A percentile compares a stretch with the other conserved stretches of the same genome.
Evolutionary conservation across 2,888 invertebrate genomes (phyloP).

Genomic region (Pherbina coryleti): DNA sequence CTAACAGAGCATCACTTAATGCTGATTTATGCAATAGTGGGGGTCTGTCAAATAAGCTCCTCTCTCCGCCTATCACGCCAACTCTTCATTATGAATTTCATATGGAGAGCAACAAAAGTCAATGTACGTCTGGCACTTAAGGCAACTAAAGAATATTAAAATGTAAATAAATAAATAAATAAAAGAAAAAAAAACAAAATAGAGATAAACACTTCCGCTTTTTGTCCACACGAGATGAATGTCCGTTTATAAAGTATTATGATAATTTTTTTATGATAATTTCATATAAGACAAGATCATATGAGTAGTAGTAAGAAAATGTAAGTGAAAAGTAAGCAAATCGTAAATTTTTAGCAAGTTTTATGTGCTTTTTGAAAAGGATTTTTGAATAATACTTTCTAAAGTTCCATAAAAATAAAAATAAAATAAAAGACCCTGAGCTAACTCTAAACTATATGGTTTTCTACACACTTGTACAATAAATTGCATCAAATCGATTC

Average conservation of each 20-base stretch:
- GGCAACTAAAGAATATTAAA: constrained; percentile 7
- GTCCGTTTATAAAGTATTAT: neutral
- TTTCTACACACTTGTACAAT: too few relatives aligned
- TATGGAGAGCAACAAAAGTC: neutral
- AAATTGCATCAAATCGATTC: too few relatives aligned
- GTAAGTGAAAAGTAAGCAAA: too few relatives aligned
- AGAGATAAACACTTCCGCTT: constrained; percentile 17
- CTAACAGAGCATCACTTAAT: neutral
- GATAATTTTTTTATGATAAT: neutral
- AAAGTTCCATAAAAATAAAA: too few relatives aligned
- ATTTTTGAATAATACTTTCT: too few relatives aligned
- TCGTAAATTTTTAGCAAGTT: too few relatives aligned
- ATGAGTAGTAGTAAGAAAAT: neutral
- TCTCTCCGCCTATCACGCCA: neutral
- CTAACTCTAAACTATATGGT: too few relatives aligned
- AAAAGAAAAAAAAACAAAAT: neutral
- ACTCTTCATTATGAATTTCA: neutral
- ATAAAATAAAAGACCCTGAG: too few relatives aligned
- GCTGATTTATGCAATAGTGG: constrained; percentile 22
- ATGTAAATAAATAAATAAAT: neutral
- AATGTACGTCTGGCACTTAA: constrained; percentile 20
- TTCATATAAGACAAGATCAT: neutral
- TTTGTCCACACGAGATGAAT: neutral
- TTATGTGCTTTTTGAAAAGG: too few relatives aligned
- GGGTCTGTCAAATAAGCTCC: neutral